phyloP scores from a whole-genome alignment of 2,113 vertebrate species.

The Platycercus adscitus region DNA sequence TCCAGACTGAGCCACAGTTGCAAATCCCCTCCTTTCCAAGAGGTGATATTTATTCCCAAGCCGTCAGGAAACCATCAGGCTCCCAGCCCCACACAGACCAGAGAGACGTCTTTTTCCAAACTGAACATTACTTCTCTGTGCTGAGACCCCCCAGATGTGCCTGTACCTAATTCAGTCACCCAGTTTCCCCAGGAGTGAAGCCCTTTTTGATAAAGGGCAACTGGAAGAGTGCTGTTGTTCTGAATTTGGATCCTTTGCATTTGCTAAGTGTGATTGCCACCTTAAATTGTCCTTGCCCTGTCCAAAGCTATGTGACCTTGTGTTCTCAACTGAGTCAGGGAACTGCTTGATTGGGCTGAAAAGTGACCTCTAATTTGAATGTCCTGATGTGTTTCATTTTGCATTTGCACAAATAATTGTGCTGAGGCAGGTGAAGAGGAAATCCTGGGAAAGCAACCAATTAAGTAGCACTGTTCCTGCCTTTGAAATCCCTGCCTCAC shows the following conservation, averaged over 20 bases:
- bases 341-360: not conserved
- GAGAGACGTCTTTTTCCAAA: not conserved
- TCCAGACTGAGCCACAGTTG: not conserved
- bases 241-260: not conserved
- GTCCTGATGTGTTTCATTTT: not conserved
- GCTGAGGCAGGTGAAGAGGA: not conserved
- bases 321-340: not conserved
- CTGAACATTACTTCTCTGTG: not conserved
- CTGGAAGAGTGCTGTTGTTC: not conserved
- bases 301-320: not conserved
- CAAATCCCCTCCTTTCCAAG: not conserved
- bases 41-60: not conserved
- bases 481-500: not conserved
- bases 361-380: not conserved
- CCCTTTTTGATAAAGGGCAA: not conserved
- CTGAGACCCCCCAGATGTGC: not conserved
- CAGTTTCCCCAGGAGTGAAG: not conserved
- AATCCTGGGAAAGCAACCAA: not conserved
- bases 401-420: not conserved
- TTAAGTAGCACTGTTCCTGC: not conserved
- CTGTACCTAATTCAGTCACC: not conserved
- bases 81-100: too few relatives aligned
- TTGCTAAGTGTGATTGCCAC: not conserved
- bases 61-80: rapidly evolving
- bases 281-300: not conserved